Conservation (phyloP, 2,113 vertebrate genomes). For the Acrocephalus arundinaceus region DNA sequence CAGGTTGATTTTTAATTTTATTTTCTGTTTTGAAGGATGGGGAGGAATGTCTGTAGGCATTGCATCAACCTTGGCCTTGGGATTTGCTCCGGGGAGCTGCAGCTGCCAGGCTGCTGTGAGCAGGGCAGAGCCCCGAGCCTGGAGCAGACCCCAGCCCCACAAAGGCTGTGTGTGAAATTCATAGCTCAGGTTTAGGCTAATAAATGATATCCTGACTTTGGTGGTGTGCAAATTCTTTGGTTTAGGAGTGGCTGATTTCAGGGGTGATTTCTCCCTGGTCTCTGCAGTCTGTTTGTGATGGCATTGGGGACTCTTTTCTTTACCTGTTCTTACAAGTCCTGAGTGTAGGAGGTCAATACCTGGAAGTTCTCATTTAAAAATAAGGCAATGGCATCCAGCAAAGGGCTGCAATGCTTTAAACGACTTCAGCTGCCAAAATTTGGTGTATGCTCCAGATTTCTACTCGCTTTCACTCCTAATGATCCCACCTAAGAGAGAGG, state of each 20-base stretch:
- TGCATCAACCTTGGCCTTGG: neutral
- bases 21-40: neutral
- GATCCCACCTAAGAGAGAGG: neutral
- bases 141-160: neutral
- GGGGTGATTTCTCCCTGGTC: neutral
- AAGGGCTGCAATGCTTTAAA: neutral
- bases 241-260: neutral
- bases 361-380: neutral
- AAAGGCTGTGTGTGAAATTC: neutral
- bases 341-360: neutral
- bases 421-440: neutral
- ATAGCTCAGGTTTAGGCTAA: neutral
- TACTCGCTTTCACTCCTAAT: neutral
- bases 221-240: neutral
- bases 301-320: neutral
- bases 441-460: neutral
- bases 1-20: neutral
- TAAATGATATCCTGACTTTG: neutral
- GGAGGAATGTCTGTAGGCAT: neutral
- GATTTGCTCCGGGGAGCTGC: neutral
- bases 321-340: neutral
- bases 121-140: rapidly evolving
- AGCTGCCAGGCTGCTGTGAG: neutral
- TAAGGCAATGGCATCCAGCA: neutral
- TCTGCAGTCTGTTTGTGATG: neutral